A percentile compares a stretch with the other conserved stretches of the same genome.
These are phyloP conservation scores for Caradrina clavipalpis DNA, from an alignment of 2,888 invertebrate genomes.

Conservation along the genomic window DNA sequence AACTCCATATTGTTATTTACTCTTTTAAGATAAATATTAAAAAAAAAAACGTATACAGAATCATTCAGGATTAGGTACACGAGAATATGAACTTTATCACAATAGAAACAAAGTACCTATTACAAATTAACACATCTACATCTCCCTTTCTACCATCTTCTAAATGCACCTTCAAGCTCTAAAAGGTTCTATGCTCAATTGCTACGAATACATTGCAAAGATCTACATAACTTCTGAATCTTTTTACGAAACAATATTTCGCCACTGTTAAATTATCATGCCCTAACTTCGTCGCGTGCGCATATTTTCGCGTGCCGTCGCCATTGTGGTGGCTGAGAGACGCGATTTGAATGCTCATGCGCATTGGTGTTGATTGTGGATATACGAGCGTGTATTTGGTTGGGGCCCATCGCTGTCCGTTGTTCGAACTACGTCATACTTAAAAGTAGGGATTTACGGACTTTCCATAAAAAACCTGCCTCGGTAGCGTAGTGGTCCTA, in stretches of 20 bases:
- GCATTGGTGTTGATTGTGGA: slow-evolving; percentile 51
- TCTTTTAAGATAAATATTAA: too few species aligned
- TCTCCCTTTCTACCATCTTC: neutral
- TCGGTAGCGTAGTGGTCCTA: too few species aligned
- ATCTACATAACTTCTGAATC: slow-evolving; percentile 33
- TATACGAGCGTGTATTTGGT: slow-evolving; percentile 40
- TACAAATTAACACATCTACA: too few species aligned
- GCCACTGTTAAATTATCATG: slow-evolving; percentile 62
- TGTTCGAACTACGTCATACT: too few species aligned
- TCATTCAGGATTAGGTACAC: too few species aligned
- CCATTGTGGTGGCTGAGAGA: slow-evolving; percentile 78
- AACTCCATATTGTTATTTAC: too few species aligned
- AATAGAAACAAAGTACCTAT: too few species aligned
- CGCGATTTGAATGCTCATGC: slow-evolving; percentile 79
- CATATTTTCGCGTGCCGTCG: slow-evolving; percentile 85
- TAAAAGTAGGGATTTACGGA: too few species aligned
- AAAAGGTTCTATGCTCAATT: neutral
- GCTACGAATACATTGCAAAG: slow-evolving; percentile 16
- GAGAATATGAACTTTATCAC: too few species aligned
- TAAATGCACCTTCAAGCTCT: too few species aligned
- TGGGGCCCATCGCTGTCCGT: neutral
- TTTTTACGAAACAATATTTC: slow-evolving; percentile 63
- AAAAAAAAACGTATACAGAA: too few species aligned
- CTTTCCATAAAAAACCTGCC: too few species aligned
- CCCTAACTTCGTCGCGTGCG: slow-evolving; percentile 76